Evolutionary conservation across 2,888 invertebrate species (phyloP).

Genomic region (Tethea ocularis): DNA sequence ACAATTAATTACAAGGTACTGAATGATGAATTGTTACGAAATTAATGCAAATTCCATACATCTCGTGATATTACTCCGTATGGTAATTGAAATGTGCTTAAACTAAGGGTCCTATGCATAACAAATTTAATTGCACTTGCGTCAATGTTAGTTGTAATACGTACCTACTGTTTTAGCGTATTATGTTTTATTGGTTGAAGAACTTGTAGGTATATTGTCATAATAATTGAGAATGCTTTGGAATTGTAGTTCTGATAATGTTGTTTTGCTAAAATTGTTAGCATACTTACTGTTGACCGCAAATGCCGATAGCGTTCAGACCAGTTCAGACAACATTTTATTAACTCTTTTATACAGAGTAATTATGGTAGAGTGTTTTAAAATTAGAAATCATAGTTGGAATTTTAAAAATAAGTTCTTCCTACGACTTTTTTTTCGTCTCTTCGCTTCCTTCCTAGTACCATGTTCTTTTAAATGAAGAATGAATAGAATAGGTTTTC

Average conservation of each 20-base stretch:
- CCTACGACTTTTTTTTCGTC: conserved; percentile 2
- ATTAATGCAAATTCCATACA: conserved; percentile 6
- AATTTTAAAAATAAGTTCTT: neutral
- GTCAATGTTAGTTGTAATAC: conserved; percentile 17
- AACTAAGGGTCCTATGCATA: conserved; percentile 32
- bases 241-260: neutral
- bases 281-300: no score
- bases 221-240: conserved; percentile 7
- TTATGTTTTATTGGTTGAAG: no score
- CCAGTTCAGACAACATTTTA: no score
- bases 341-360: no score
- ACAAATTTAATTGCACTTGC: conserved; percentile 28
- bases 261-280: neutral
- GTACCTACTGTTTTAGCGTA: neutral
- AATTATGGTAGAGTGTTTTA: no score
- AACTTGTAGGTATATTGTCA: no score
- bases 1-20: neutral
- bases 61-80: neutral
- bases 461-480: conserved; percentile 23
- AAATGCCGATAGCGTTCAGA: no score
- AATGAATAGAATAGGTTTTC: conserved; percentile 56
- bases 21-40: conserved; percentile 4
- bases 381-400: no score
- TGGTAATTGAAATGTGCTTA: conserved; percentile 30
- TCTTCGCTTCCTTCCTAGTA: conserved; percentile 21